These are phyloP conservation scores for Sisor rabdophorus DNA, from an alignment of 2,113 vertebrate species.

Conservation along the genomic window DNA sequence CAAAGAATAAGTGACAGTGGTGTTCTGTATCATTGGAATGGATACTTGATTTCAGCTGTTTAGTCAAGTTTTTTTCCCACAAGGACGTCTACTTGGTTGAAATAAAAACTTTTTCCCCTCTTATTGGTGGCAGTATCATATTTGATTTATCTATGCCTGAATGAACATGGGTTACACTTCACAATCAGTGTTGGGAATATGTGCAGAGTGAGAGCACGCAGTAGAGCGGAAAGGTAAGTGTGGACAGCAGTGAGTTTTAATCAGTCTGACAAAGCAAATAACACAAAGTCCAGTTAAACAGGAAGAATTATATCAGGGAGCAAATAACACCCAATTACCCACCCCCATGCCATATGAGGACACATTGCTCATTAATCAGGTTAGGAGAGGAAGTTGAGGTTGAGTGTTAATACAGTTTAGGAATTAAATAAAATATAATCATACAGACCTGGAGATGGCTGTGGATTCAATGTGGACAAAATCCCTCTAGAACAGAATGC, in stretches of 20 bases:
- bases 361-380: conserved; percentile 12
- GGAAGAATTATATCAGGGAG: neutral
- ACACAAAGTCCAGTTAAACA: conserved; percentile 41
- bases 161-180: neutral
- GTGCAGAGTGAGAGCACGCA: no score
- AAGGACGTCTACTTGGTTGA: no score
- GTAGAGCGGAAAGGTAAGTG: neutral
- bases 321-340: neutral
- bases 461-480: conserved; percentile 56
- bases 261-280: conserved; percentile 15
- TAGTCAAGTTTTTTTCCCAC: no score
- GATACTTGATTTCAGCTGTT: no score
- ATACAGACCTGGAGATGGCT: conserved; percentile 58
- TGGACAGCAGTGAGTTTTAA: neutral
- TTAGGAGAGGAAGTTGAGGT: conserved; percentile 8
- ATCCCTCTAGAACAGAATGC: conserved; percentile 60
- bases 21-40: no score
- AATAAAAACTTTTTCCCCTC: no score
- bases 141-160: neutral
- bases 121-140: neutral
- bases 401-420: conserved; percentile 17
- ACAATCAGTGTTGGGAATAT: neutral
- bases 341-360: neutral
- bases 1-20: no score
- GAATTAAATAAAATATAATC: neutral